Evolutionary conservation across 2,888 invertebrate species (phyloP), one percentile per base, ranked within the genome.

Genomic region (Scelioninae gen. 1): DNA sequence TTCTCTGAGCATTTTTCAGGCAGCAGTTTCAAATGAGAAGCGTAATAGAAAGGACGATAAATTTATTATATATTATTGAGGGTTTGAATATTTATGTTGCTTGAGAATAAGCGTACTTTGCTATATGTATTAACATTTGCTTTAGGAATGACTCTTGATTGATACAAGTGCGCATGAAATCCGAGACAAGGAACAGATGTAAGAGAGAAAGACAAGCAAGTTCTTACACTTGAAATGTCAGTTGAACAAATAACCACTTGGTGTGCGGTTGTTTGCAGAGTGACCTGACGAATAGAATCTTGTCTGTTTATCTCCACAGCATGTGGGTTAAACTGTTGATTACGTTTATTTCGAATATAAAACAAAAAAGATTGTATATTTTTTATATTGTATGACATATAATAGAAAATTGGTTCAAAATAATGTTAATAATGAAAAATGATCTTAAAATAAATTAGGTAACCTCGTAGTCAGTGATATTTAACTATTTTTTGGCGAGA

Each of bases 171-270:
- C 58, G 63, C 29, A 63, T 63, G 51, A 56, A 60, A 80, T 47
- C 60, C 29, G 40, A 75, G 71, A 69, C 16, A 66, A 71, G 60
- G 71, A 79, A 62, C 49, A 62, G 47, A 66, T 65, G 68, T 49
- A 62, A 68, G 66, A 34, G 81, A 75, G 63, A 66, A 68, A 34
- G 77, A 82, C 62, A 72, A 60, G 80, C 76, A 47, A 66, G 58
- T 53, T 63, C 45, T 55, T 66, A 32, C 45, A 69, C 47, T 75
- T 63, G 75, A 53, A 74, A 63, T 76, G 60, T 68, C 66, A 45
- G 62, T 72, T 80, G 72, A 60, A 63, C 69, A 69, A 75, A 81
- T 65, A 74, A 68, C 80, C 68, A 58, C 66, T 66, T 47, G 65
- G 60, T 31, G 45, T 58, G 65, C 40, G 60, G 75, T 51, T 47